Evolutionary conservation across 1,140 invertebrate species (phyloP).

Genomic region (Asbolus verrucosus): DNA sequence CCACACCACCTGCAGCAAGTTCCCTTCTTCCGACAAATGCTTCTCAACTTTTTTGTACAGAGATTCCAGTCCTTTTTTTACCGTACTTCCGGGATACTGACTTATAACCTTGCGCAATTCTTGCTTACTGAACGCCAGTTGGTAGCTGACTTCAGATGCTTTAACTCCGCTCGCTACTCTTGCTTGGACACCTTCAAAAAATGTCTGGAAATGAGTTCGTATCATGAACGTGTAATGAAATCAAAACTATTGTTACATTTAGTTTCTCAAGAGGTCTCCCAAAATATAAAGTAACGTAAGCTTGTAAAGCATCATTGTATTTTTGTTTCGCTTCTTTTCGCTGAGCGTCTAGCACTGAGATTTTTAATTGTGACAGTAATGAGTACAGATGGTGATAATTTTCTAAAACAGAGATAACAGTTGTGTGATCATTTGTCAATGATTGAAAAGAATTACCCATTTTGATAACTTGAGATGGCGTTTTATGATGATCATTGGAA

Average conservation of each 20-base stretch:
- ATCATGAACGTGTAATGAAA: too few species aligned
- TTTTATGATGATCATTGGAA: slow-evolving; percentile 90
- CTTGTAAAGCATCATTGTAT: slow-evolving; percentile 90
- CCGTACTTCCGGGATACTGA: slow-evolving; percentile 93
- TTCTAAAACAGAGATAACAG: slow-evolving; percentile 80
- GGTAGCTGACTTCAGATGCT: slow-evolving; percentile 97
- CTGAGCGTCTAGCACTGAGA: slow-evolving; percentile 87
- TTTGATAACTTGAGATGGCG: slow-evolving; percentile 93
- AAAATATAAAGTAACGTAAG: slow-evolving; percentile 95
- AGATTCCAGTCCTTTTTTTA: slow-evolving; percentile 95
- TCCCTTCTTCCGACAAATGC: slow-evolving; percentile 95
- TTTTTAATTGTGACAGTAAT: slow-evolving; percentile 90
- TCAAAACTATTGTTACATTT: slow-evolving; percentile 74
- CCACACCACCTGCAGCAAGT: slow-evolving; percentile 97
- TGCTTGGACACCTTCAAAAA: slow-evolving; percentile 95
- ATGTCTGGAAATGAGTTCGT: too few species aligned
- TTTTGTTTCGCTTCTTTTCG: slow-evolving; percentile 92
- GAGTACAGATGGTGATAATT: slow-evolving; percentile 97
- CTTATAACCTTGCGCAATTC: slow-evolving; percentile 95
- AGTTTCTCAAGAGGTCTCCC: slow-evolving; percentile 95
- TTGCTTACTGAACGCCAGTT: slow-evolving; percentile 97
- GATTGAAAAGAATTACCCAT: too few species aligned
- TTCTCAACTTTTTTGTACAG: slow-evolving; percentile 98
- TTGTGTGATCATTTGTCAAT: too few species aligned
- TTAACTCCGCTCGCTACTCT: slow-evolving; percentile 94